Conservation (phyloP, 2,797 vertebrate species). For the Poeciliopsis paucimaculata region DNA sequence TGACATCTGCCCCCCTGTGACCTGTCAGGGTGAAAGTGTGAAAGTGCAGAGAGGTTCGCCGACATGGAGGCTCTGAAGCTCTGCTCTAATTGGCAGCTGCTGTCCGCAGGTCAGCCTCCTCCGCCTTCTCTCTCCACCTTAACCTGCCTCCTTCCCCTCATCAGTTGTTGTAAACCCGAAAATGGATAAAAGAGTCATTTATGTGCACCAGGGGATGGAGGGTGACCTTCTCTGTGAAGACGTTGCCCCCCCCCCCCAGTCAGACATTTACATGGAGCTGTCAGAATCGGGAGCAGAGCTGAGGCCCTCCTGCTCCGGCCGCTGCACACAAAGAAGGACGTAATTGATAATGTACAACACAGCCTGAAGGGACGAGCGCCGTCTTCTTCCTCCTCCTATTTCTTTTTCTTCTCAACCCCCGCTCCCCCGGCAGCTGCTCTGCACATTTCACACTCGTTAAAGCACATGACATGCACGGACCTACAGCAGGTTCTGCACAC, state of each 20-base stretch:
- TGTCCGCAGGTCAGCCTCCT: conserved; percentile 69
- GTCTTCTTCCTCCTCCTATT: conserved; percentile 50
- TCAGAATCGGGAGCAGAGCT: conserved; percentile 64
- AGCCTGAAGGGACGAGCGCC: conserved; percentile 68
- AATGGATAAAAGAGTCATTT: conserved; percentile 84
- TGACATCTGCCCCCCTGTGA: conserved; percentile 22
- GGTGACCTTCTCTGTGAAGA: conserved; percentile 86
- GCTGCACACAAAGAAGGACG: conserved; percentile 67
- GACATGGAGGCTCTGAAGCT: conserved; percentile 52
- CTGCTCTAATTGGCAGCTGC: conserved; percentile 72
- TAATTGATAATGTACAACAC: conserved; percentile 77
- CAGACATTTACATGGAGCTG: conserved; percentile 85
- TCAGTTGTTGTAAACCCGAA: conserved; percentile 78
- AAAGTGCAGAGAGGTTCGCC: conserved; percentile 33
- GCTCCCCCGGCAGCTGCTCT: conserved; percentile 34
- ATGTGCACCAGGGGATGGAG: conserved; percentile 76
- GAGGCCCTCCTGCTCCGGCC: conserved; percentile 53
- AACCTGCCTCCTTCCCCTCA: conserved; percentile 44
- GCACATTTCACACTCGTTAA: conserved; percentile 64
- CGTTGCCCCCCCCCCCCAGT: conserved; percentile 70
- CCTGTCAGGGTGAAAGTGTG: conserved; percentile 50
- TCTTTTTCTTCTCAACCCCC: conserved; percentile 20
- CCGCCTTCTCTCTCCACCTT: conserved; percentile 26
- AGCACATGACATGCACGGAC: conserved; percentile 27
- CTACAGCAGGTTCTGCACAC: not conserved